Evolutionary conservation across 2,888 invertebrate genomes (phyloP), one percentile per base, ranked within the genome.

Genomic region (Amphiduros pacificus): DNA sequence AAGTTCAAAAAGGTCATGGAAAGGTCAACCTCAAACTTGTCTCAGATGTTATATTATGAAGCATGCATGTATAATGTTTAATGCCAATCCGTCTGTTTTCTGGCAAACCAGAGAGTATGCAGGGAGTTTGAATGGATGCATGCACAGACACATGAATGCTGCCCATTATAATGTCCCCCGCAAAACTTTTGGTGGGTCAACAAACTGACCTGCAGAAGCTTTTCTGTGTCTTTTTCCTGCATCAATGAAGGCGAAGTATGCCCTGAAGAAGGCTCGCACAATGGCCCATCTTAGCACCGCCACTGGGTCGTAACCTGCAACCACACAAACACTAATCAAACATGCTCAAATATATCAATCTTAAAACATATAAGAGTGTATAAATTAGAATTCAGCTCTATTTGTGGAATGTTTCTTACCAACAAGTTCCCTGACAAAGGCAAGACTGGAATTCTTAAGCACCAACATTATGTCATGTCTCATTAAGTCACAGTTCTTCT

Each of bases 401-500:
- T n/a, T n/a, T n/a, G n/a, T n/a, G n/a, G n/a, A n/a, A n/a, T n/a
- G n/a, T n/a, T 9, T 67, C 75, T 62, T 65, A 80, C 95, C 94
- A 50, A 94, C 94, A 63, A 97, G 84, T 82, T 96, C 95, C 44
- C 95, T 86, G 3, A 96, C 94, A 82, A 96, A 94, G 0, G 94
- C 92, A 82, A 93, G 88, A 61, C 91, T 92, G 62, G 93, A 93
- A 84, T 94, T 94, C 84, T 96, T 96, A 71, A 97, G 81, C 52
- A 95, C 93, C 64, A 92, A 91, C 64, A 96, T 92, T 61, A 96
- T 93, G 79, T 96, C 96, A 67, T 92, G 93, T 60, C 95, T 87
- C 91, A 96, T 94, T 62, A 94, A 87, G 83, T 96, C 96, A 70
- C 94, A 85, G 84, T 97, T 97, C 84, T 97, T 97, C 82, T 96